Conservation (phyloP, 2,888 invertebrate genomes). For the Alloplasta piceator region DNA sequence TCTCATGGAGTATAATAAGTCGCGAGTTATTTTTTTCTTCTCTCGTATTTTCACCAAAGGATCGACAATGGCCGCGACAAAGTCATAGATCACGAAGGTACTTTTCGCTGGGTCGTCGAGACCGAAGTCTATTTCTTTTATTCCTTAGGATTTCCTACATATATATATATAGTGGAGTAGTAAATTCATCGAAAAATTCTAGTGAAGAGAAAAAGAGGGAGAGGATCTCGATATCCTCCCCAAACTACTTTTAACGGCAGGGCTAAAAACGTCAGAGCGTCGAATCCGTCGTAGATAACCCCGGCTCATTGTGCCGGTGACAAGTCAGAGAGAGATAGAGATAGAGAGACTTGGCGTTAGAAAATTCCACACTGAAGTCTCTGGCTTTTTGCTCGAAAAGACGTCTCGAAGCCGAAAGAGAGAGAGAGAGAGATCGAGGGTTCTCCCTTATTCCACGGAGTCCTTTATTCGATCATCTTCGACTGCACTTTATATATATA, state of each 20-base stretch:
- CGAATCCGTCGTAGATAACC: conserved; percentile 79
- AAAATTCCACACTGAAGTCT: conserved; percentile 58
- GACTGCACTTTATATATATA: conserved; percentile 5
- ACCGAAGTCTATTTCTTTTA: conserved; percentile 53
- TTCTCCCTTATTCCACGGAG: conserved; percentile 59
- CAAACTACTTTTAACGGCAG: conserved; percentile 39
- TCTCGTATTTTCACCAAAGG: conserved; percentile 34
- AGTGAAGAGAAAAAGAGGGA: conserved; percentile 4
- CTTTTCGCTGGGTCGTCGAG: conserved; percentile 49
- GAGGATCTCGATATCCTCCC: conserved; percentile 19
- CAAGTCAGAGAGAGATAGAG: conserved; percentile 67
- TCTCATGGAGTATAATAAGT: conserved; percentile 32
- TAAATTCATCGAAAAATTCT: conserved; percentile 20
- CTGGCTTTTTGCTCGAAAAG: conserved; percentile 43
- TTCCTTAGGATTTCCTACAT: conserved; percentile 38
- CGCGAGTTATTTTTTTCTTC: conserved; percentile 36
- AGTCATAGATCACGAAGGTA: conserved; percentile 56
- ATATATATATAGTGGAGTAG: conserved; percentile 12
- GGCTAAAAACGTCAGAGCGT: conserved; percentile 64
- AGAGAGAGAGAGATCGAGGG: conserved; percentile 38
- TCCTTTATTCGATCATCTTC: conserved; percentile 57
- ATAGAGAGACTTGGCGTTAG: conserved; percentile 47
- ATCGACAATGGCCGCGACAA: conserved; percentile 39
- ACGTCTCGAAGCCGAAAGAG: conserved; percentile 14
- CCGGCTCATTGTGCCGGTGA: conserved; percentile 78